Evolutionary conservation across 2,888 invertebrate species (phyloP).

Genomic region (Octonoba sinensis): DNA sequence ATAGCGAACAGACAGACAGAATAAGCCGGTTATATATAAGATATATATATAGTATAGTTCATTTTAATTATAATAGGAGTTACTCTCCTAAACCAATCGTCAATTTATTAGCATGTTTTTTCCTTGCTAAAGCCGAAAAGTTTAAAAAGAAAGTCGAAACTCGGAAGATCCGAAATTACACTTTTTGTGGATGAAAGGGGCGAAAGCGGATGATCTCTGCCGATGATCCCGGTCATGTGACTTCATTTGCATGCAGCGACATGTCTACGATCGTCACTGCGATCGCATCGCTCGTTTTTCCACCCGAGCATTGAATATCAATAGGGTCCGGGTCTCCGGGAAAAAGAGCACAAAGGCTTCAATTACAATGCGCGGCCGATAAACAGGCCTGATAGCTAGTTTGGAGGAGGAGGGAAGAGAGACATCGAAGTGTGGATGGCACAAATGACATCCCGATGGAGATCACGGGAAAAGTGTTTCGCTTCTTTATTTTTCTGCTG

Average conservation of each 20-base stretch:
- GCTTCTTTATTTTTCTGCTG: too few species aligned
- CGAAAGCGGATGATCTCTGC: conserved; percentile 3
- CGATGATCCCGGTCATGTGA: conserved; percentile 58
- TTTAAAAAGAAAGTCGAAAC: not conserved
- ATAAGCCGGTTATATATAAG: too few species aligned
- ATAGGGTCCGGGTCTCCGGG: conserved; percentile 25
- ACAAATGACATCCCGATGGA: too few species aligned
- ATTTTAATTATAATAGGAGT: too few species aligned
- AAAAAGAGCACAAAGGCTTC: conserved; percentile 59
- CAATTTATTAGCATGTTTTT: too few species aligned
- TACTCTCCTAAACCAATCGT: too few species aligned
- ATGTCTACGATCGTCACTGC: conserved; percentile 45
- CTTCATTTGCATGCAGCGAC: conserved; percentile 63
- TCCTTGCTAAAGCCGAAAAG: too few species aligned
- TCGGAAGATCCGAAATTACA: conserved; percentile 6
- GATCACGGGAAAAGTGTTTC: too few species aligned
- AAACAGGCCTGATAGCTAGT: conserved; percentile 48
- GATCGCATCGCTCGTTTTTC: conserved; percentile 31
- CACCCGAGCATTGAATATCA: conserved; percentile 56
- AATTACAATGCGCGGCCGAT: conserved; percentile 57
- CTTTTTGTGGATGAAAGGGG: not conserved
- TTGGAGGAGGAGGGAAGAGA: conserved; percentile 3
- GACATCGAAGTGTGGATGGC: not conserved
- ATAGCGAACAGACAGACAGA: too few species aligned
- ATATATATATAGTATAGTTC: too few species aligned